Base-by-base conservation (phyloP, 2,797 vertebrate species). In the Lepidocolaptes lacrymiger region DNA sequence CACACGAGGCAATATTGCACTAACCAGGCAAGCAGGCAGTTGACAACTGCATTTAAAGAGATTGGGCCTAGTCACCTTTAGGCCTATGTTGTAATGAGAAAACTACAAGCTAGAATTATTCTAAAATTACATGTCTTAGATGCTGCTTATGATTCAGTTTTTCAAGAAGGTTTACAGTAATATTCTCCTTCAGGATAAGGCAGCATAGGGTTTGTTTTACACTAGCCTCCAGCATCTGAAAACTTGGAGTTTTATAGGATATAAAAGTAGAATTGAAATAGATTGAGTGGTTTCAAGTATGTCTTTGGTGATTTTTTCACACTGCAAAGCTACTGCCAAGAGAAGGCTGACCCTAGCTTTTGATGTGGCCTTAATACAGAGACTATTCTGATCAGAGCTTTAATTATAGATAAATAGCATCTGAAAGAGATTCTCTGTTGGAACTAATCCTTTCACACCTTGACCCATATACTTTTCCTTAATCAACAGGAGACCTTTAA, bases 401-500 rank as follows among this genome's bases (percentile, higher is more conserved):
- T 75, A 81, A 91, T 94, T 76, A 84, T 24, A 58, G 16, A 48
- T 28, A 69, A 92, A 84, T 30, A 81, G 16, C 27, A 69, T 56
- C 66, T 69, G 39, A 88, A 83, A 84, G 26, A 88, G 58, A 81
- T 80, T 54, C 44, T 83, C 52, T 72, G 58, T 72, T 91, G 51
- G 30, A 88, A 72, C 23, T 73, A 93, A 89, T 73, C 61, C n/a
- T 94, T 92, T 95, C 34, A 81, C 44, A 84, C 43, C 36, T 88
- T 78, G 66, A 85, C 48, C 59, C 41, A 55, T 69, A 48, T 44
- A 78, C 78, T 87, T 85, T 74, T 75, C 30, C 44, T 78, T 87
- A 85, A 72, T 28, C 43, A 84, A 69, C 4, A 78, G 26, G 23
- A 88, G 56, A 61, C 9, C 58, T 61, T 63, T 79, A 64, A 66